These are phyloP conservation scores for Clostera curtula DNA, from an alignment of 2,888 invertebrate species.

Conservation along the genomic window DNA sequence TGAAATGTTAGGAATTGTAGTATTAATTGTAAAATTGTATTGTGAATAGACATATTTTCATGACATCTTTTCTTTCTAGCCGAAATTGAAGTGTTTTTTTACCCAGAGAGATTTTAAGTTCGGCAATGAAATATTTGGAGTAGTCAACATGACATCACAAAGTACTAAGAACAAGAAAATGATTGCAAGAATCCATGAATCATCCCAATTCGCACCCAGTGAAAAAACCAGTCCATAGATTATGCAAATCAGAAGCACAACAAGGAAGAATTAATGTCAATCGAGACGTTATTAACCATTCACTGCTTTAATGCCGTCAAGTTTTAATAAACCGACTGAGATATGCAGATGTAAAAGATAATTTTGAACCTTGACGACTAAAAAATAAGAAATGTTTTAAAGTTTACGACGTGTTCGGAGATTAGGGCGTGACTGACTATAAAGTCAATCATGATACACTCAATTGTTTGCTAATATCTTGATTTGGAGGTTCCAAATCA, in stretches of 20 bases:
- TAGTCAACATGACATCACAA: constrained; percentile 9
- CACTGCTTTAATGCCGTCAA: constrained; percentile 31
- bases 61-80: no score
- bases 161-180: constrained; percentile 9
- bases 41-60: no score
- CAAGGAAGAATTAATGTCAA: constrained; percentile 51
- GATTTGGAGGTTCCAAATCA: constrained; percentile 19
- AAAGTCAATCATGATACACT: constrained; percentile 40
- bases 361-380: constrained; percentile 5
- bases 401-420: constrained; percentile 3
- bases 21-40: no score
- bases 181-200: constrained; percentile 14
- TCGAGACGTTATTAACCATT: constrained; percentile 41
- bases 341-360: constrained; percentile 3
- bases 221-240: constrained; percentile 35
- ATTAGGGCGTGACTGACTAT: constrained; percentile 23
- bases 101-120: no score
- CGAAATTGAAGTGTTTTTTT: no score
- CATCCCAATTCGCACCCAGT: constrained; percentile 17
- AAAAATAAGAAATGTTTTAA: constrained; percentile 8
- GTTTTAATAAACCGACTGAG: constrained; percentile 24
- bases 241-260: constrained; percentile 53
- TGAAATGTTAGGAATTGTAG: no score
- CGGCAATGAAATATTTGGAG: no score
- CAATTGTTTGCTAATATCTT: constrained; percentile 44